Conservation (phyloP, 2,113 vertebrate genomes). For the Ellobius talpinus region DNA sequence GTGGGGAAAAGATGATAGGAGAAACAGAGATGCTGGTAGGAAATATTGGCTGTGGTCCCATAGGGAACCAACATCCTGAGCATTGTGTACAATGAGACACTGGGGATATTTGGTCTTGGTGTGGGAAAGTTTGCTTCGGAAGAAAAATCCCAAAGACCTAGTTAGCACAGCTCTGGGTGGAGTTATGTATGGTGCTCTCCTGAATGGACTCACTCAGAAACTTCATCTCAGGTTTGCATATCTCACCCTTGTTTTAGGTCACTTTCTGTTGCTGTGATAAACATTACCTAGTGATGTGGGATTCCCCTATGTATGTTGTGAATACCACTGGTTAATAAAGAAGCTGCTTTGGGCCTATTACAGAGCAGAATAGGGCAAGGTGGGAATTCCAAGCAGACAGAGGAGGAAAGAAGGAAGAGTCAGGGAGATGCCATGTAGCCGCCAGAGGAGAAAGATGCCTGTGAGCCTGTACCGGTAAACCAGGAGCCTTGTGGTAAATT, state of each 20-base stretch:
- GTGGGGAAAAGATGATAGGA: not conserved
- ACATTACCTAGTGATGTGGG: no score
- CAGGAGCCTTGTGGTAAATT: no score
- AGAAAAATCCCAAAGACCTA: not conserved
- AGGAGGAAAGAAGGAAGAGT: no score
- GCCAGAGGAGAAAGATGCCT: no score
- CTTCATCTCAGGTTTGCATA: not conserved
- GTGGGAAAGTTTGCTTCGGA: not conserved
- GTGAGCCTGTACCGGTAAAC: no score
- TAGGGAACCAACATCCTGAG: not conserved
- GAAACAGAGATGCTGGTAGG: not conserved
- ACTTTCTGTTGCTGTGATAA: not conserved
- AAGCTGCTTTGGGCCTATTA: no score
- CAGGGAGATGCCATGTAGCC: no score
- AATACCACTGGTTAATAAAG: no score
- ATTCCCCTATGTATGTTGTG: no score
- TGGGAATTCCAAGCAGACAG: no score
- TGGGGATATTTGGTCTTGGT: not conserved
- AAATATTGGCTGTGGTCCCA: not conserved
- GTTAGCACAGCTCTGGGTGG: not conserved
- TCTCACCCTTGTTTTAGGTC: constrained; percentile 1
- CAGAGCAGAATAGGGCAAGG: no score
- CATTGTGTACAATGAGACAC: not conserved
- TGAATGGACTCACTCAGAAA: not conserved
- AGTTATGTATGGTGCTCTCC: not conserved